Conservation (phyloP, 1,140 invertebrate species). For the Lepidurus couesii region DNA sequence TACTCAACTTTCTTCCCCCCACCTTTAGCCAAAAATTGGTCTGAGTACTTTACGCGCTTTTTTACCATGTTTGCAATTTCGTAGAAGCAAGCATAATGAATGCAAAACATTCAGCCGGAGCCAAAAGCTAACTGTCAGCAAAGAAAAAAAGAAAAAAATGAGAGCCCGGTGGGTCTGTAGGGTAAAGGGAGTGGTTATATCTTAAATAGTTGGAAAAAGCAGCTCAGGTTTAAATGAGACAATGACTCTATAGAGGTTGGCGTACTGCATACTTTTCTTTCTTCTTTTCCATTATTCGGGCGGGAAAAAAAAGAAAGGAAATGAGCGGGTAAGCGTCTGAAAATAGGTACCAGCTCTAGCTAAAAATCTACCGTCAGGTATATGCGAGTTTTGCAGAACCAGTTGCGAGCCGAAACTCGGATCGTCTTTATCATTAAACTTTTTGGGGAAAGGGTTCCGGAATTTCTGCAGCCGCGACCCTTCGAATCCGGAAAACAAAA, state of each 20-base stretch:
- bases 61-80: no score
- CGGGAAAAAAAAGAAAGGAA: not conserved
- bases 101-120: no score
- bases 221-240: not conserved
- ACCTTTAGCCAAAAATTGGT: no score
- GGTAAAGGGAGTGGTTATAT: no score
- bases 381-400: not conserved
- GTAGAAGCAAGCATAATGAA: no score
- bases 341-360: slow-evolving; percentile 13
- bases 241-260: not conserved
- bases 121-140: no score
- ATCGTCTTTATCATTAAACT: slow-evolving; percentile 7
- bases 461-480: not conserved
- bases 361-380: not conserved
- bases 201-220: no score
- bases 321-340: not conserved
- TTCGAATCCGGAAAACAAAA: not conserved
- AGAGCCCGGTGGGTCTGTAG: no score
- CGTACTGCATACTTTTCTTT: not conserved
- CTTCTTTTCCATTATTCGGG: not conserved
- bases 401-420: slow-evolving; percentile 14
- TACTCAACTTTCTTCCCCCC: no score
- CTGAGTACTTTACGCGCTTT: no score
- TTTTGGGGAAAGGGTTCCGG: not conserved
- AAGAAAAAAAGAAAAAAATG: no score